A percentile compares a stretch with the other conserved stretches of the same genome.
Evolutionary conservation across 2,113 vertebrate genomes (phyloP).

Genomic region (Centropus unirufus): DNA sequence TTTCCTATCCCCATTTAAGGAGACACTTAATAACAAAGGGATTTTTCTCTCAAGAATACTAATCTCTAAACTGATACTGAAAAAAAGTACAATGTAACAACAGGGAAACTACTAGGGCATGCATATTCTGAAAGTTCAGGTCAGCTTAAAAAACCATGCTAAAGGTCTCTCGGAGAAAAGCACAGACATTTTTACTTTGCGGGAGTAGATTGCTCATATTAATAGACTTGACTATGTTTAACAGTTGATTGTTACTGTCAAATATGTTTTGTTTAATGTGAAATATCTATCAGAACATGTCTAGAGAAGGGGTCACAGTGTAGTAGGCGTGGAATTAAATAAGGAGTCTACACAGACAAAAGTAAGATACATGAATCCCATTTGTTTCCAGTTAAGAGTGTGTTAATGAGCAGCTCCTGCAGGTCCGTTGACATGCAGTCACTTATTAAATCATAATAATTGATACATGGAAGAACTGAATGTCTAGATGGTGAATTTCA

Average conservation of each 20-base stretch:
- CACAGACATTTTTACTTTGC: neutral
- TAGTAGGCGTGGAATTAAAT: neutral
- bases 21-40: neutral
- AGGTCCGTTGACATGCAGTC: neutral
- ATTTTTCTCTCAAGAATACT: neutral
- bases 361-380: neutral
- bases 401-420: neutral
- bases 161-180: neutral
- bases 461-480: neutral
- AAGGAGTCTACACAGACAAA: neutral
- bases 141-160: neutral
- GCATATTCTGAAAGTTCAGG: neutral
- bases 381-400: neutral
- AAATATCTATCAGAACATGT: rapidly evolving
- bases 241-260: neutral
- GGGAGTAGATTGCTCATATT: neutral
- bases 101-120: neutral
- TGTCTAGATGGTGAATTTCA: neutral
- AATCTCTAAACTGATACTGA: neutral
- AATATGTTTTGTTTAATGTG: neutral
- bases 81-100: neutral
- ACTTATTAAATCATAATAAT: neutral
- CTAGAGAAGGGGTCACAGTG: neutral
- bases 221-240: neutral
- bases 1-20: neutral